These are phyloP conservation scores for Zhuqinia jingwanae DNA, from an alignment of 2,888 invertebrate species.

Conservation along the genomic window DNA sequence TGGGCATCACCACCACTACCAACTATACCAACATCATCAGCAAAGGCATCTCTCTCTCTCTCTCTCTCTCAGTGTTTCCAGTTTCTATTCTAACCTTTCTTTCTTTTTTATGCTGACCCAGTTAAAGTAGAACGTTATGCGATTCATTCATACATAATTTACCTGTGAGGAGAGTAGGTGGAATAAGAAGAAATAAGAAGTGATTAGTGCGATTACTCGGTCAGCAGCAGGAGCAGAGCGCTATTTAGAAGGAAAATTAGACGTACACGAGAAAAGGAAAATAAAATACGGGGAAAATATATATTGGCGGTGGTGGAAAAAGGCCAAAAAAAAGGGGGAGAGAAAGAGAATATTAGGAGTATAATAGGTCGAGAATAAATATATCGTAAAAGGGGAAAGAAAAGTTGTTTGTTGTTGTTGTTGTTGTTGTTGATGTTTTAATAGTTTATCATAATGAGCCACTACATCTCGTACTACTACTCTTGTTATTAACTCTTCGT, in stretches of 20 bases:
- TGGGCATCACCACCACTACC: neutral
- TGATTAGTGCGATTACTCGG: conserved; percentile 64
- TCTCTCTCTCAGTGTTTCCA: conserved; percentile 16
- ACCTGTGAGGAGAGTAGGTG: conserved; percentile 26
- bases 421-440: conserved; percentile 61
- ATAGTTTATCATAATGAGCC: conserved; percentile 68
- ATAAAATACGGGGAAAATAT: neutral
- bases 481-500: conserved; percentile 22
- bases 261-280: neutral
- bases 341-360: neutral
- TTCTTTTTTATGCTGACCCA: conserved; percentile 48
- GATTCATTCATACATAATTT: conserved; percentile 60
- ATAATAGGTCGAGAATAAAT: neutral
- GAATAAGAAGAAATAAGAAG: conserved; percentile 37
- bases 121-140: conserved; percentile 41
- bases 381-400: neutral
- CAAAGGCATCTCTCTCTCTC: too few relatives aligned
- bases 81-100: conserved; percentile 30
- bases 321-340: neutral
- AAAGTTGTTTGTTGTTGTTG: conserved; percentile 48
- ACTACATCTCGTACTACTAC: neutral
- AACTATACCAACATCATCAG: neutral
- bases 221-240: neutral
- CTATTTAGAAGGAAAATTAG: neutral
- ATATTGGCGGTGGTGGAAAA: neutral